Base-by-base conservation (phyloP, 2,888 invertebrate genomes). In the Calliopum simillimum region DNA sequence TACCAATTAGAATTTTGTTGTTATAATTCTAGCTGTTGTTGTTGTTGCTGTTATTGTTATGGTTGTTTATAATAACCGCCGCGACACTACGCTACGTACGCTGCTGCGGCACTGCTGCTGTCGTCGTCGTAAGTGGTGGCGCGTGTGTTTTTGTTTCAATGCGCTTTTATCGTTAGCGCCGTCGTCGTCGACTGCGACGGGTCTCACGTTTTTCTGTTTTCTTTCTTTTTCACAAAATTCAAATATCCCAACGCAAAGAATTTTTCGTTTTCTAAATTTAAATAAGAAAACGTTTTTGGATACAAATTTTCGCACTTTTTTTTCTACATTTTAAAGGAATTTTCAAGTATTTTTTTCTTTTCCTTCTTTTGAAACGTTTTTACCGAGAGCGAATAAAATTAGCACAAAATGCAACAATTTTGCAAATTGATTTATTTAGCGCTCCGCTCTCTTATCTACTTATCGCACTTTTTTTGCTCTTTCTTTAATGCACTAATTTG, bases 191-290 rank as follows among this genome's bases (percentile, higher is more conserved):
- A 14, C 41, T 33, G 56, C 64, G 47, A 43, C 59, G 66, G 21
- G 56, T 56, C 21, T 16, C 19, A 33, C 46, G 63, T 58, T 49
- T 47, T 23, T 21, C 23, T n/a, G 68, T 47, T 33, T 58, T 43
- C 44, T 47, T 58, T n/a, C n/a, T n/a, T n/a, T n/a, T 43, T 64
- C 56, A 33, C 19, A 25, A 41, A 25, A 53, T 13, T 47, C 55
- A 23, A 25, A 51, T 62, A 59, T 72, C 76, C 76, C 76, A 76
- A 76, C 75, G 76, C 75, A 74, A 73, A 74, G 75, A 76, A n/a
- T n/a, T 67, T 68, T 67, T 51, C 8, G 8, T 33, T 65, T 68
- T 73, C 75, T 75, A 73, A 73, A 67, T 76, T 72, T 75, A 75
- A 73, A 71, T 43, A 33, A 33, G 8, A 33, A 2, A 33, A 2